Evolutionary conservation across 2,797 vertebrate genomes (phyloP).

Genomic region (Gymnoscopelus braueri): DNA sequence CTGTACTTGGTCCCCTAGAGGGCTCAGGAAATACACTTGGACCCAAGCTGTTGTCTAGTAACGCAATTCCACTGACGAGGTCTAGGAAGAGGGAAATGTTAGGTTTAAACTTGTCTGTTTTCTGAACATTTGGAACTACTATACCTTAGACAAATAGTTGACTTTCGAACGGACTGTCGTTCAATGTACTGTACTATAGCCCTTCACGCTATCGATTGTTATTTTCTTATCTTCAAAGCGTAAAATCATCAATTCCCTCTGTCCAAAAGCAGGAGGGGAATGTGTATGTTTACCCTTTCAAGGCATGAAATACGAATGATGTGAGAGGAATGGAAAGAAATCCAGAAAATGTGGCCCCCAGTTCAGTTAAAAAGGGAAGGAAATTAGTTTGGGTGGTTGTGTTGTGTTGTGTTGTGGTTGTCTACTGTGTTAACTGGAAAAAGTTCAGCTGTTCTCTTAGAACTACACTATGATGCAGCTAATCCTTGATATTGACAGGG

Average conservation of each 20-base stretch:
- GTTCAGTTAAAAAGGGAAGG: constrained; percentile 7
- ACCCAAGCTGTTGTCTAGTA: neutral
- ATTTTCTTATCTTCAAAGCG: constrained; percentile 9
- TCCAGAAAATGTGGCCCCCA: neutral
- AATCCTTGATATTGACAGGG: no score
- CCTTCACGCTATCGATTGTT: neutral
- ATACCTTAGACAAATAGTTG: constrained; percentile 20
- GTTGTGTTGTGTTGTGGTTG: neutral
- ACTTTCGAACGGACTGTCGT: constrained; percentile 15
- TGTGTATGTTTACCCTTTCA: constrained; percentile 17
- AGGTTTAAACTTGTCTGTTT: constrained; percentile 7
- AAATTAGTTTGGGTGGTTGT: neutral
- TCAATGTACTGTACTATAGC: neutral
- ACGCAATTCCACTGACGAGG: neutral
- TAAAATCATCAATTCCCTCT: constrained; percentile 13
- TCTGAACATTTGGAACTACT: constrained; percentile 1
- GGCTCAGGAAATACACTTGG: neutral
- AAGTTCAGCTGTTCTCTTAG: no score
- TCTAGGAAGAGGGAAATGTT: constrained; percentile 32
- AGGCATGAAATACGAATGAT: constrained; percentile 8
- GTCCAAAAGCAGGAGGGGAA: neutral
- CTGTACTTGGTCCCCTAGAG: no score
- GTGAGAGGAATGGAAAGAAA: constrained; percentile 7
- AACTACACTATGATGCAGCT: no score
- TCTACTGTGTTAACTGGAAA: neutral